Evolutionary conservation across 2,797 vertebrate genomes (phyloP), one percentile per base, ranked within the genome.

Genomic region (Xyrichtys novacula): DNA sequence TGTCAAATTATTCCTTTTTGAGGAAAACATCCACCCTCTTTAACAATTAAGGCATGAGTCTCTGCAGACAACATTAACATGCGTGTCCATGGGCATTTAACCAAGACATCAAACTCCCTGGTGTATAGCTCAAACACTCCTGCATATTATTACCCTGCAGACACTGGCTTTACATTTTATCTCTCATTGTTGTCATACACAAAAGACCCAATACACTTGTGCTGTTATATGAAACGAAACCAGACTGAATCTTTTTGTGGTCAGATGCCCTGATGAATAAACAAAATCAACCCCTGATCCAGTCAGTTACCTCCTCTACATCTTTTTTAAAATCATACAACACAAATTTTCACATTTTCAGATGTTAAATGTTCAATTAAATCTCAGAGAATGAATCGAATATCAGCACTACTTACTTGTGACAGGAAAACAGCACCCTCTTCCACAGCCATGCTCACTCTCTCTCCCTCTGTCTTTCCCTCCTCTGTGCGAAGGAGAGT

Each of bases 371-470:
- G 38, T 5, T 15, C 7, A 34, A 17, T 19, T 22, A 7, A 11
- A 56, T 46, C 64, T 23, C 22, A 14, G 20, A 55, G 17, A 40
- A 54, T 46, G 12, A 57, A 59, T 38, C 17, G 9, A 72, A 52
- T 55, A 15, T 31, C 17, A 48, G 19, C 42, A 40, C 22, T 58
- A 91, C 90, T 92, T 82, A 92, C 91, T 83, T 83, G 81, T 28
- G 82, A 74, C 26, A 84, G 60, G 57, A 80, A 86, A 63, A 76
- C 84, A 54, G 80, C 83, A 65, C 86, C 90, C 9, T 92, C 92
- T 61, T 91, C 89, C 78, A 91, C 88, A 58, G 89, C 87, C 90
- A 93, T 91, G 74, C 56, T 80, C 74, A 71, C 71, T 55, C 58
- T 65, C 71, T 65, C 15, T 48, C 57, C 67, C 64, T 76, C 53